phyloP scores from a whole-genome alignment of 2,113 vertebrate species.

The Vanacampus margaritifer region DNA sequence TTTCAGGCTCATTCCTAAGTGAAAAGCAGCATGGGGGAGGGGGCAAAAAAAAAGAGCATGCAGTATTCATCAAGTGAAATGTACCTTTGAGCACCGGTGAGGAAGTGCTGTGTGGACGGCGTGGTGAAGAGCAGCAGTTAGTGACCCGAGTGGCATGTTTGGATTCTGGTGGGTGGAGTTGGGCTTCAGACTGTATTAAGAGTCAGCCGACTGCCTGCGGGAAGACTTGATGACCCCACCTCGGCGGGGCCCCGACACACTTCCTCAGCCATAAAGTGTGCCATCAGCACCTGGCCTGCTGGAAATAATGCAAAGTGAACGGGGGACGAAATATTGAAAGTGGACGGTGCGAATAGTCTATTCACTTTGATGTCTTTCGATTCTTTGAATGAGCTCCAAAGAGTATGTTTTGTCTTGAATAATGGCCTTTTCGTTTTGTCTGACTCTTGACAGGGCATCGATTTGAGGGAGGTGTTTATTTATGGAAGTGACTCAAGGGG shows the following conservation, averaged over 20 bases:
- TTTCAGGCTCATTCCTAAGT: background rate
- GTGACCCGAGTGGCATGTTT: conserved; percentile 28
- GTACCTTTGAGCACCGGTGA: conserved; percentile 25
- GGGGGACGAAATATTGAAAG: background rate
- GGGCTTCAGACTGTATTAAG: conserved; percentile 44
- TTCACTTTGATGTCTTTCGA: background rate
- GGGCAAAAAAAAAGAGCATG: background rate
- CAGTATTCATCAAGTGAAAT: conserved; percentile 4
- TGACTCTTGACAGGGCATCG: too few relatives aligned
- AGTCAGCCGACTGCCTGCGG: conserved; percentile 34
- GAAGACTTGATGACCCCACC: conserved; percentile 39
- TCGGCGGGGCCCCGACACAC: conserved; percentile 18
- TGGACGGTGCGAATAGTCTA: background rate
- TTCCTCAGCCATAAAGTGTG: conserved; percentile 30
- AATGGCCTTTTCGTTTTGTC: too few relatives aligned
- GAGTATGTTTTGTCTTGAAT: too few relatives aligned
- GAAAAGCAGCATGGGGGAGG: background rate
- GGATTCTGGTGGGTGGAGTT: conserved; percentile 11
- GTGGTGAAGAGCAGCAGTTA: conserved; percentile 23
- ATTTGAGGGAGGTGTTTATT: too few relatives aligned
- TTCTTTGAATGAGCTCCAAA: too few relatives aligned
- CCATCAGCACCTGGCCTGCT: conserved; percentile 28
- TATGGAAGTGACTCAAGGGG: too few relatives aligned
- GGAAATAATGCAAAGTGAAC: background rate
- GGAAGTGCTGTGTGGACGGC: background rate